These are phyloP conservation scores for Pterocles burchelli DNA, from an alignment of 2,113 vertebrate species.

Conservation along the genomic window DNA sequence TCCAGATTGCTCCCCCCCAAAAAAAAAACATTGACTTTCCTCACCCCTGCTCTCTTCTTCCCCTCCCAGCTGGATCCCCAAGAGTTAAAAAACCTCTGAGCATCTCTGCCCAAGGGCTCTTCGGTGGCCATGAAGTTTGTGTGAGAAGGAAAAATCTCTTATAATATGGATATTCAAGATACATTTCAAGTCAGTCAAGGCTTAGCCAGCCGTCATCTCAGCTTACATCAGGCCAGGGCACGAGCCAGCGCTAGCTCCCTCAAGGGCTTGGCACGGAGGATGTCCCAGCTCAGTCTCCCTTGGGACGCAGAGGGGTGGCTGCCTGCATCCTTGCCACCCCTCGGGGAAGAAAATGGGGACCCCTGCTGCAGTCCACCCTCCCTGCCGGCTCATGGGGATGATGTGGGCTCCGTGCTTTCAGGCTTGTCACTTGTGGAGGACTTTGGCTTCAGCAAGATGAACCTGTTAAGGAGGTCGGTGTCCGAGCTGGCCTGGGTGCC, in stretches of 20 bases:
- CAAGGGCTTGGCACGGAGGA: not conserved
- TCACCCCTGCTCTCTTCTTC: not conserved
- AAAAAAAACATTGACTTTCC: not conserved
- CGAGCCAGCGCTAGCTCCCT: not conserved
- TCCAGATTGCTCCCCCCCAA: not conserved
- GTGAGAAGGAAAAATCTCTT: conserved; percentile 54
- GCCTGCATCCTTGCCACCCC: not conserved
- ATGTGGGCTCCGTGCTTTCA: conserved; percentile 54
- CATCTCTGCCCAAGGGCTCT: not conserved
- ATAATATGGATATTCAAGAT: conserved; percentile 67
- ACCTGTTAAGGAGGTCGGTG: conserved; percentile 77
- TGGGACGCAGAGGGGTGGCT: not conserved
- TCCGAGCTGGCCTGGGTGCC: conserved; percentile 76
- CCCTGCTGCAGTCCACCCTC: not conserved
- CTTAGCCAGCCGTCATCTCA: conserved; percentile 24
- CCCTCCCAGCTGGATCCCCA: not conserved
- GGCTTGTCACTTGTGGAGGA: conserved; percentile 44
- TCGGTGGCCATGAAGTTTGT: not conserved
- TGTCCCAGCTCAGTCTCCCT: not conserved
- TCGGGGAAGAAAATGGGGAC: not conserved
- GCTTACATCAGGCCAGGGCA: not conserved
- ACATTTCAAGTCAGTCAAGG: conserved; percentile 71
- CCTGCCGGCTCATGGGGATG: conserved; percentile 40
- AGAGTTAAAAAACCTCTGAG: not conserved
- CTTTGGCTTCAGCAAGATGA: conserved; percentile 81